Evolutionary conservation across 2,113 vertebrate genomes (phyloP).

Genomic region (Edolisoma coerulescens): DNA sequence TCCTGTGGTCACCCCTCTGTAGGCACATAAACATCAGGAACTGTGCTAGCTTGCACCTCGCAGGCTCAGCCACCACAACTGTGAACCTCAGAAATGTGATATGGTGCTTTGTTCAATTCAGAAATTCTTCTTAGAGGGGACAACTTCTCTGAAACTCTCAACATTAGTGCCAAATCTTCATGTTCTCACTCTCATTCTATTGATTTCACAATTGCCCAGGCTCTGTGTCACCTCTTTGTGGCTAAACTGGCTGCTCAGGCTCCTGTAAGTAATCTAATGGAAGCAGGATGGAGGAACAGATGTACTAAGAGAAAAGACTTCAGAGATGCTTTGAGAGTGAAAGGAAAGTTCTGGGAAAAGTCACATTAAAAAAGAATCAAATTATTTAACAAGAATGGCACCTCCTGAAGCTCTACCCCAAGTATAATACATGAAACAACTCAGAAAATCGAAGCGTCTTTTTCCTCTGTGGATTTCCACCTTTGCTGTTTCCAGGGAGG

Average conservation of each 20-base stretch:
- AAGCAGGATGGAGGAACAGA: background rate
- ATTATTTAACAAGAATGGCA: background rate
- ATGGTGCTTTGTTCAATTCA: background rate
- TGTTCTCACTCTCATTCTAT: background rate
- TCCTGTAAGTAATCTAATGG: background rate
- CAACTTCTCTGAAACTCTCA: background rate
- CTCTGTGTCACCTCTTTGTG: background rate
- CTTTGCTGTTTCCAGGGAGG: background rate
- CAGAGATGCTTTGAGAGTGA: background rate
- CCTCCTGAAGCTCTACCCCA: background rate
- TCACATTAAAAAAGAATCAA: background rate
- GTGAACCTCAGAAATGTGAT: background rate
- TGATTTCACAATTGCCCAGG: background rate
- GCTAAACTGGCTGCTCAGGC: background rate
- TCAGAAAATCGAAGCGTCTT: accelerated
- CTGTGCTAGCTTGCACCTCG: background rate
- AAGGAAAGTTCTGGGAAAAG: background rate
- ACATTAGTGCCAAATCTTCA: background rate
- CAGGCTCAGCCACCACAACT: background rate
- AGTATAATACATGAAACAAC: background rate
- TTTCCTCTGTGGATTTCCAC: background rate
- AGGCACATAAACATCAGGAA: background rate
- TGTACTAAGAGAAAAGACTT: background rate
- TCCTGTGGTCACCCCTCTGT: background rate
- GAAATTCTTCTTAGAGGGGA: background rate